Base-by-base conservation (phyloP, 2,888 invertebrate species). In the Coenonympha arcania region DNA sequence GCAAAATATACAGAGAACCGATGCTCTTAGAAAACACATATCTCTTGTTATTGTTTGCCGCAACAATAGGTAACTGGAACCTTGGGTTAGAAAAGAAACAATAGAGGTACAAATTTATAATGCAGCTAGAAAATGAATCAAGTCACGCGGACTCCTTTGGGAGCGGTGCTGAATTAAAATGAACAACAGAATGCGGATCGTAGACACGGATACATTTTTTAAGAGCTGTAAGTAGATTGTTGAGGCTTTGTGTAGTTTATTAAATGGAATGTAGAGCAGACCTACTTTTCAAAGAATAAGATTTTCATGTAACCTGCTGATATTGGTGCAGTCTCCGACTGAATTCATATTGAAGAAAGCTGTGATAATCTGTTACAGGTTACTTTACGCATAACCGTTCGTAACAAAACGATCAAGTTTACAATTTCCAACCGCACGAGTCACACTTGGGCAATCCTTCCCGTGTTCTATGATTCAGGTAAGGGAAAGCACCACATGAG, bases 91-190 rank as follows among this genome's bases (percentile, higher is more conserved):
- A 77, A 77, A 79, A 79, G 77, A 80, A 79, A 81, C 79, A 82
- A 80, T 50, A 75, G 69, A 74, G 63, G 73, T 73, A 79, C 80
- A 81, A 82, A 82, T 83, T 79, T 81, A 79, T 81, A 82, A 81
- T 81, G 76, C 78, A 79, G 77, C 76, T 75, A 73, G 76, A 72
- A 72, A 79, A 79, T 79, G 77, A 82, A 81, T 83, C 79, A 79
- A 80, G 77, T 76, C 76, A 76, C 68, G 69, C 64, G 68, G 60
- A 64, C 68, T 71, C 76, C 78, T 71, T 61, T 61, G 74, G 72
- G 75, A 69, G 59, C 64, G 66, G 66, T 59, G 63, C 71, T 73
- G 76, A 76, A 81, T 78, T 73, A 73, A 76, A 82, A 79, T 77
- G 76, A 80, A 79, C 80, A 81, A 78, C 76, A 75, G 16, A 73